phyloP scores from a whole-genome alignment of 2,113 vertebrate genomes.

The Lophius piscatorius region DNA sequence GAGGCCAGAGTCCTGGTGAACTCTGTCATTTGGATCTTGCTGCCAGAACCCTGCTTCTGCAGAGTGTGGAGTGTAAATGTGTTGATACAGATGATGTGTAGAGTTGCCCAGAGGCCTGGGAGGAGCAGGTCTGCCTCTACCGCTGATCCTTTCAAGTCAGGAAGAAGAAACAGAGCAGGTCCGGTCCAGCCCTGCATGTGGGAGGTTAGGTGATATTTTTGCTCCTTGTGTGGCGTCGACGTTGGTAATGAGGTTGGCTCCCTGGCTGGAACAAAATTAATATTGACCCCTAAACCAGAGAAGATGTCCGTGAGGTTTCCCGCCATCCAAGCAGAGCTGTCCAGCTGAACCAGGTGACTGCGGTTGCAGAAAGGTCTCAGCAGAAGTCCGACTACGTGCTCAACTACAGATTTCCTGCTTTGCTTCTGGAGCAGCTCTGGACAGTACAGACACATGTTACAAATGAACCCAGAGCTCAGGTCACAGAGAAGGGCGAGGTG shows the following conservation, averaged over 20 bases:
- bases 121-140: conserved; percentile 47
- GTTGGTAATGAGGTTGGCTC: conserved; percentile 10
- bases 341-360: conserved; percentile 54
- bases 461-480: conserved; percentile 65
- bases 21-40: conserved; percentile 23
- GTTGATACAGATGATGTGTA: conserved; percentile 67
- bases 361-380: conserved; percentile 62
- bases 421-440: conserved; percentile 57
- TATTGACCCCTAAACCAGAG: conserved; percentile 35
- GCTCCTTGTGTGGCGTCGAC: not conserved
- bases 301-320: conserved; percentile 49
- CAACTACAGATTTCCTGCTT: conserved; percentile 52
- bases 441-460: conserved; percentile 71
- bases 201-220: not conserved
- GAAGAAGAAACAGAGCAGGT: conserved; percentile 38
- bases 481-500: conserved; percentile 70
- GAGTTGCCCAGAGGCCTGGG: conserved; percentile 50
- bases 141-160: conserved; percentile 9
- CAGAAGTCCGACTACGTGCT: conserved; percentile 66
- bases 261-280: conserved; percentile 37
- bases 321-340: conserved; percentile 58
- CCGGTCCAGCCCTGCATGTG: conserved; percentile 66
- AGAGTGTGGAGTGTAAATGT: conserved; percentile 58
- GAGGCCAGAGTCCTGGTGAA: conserved; percentile 62
- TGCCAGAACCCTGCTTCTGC: conserved; percentile 36